Percentiles rank a stretch among this genome's conserved stretches.
Evolutionary conservation across 2,888 invertebrate species (phyloP).

Genomic region (Apodemia hepburni): DNA sequence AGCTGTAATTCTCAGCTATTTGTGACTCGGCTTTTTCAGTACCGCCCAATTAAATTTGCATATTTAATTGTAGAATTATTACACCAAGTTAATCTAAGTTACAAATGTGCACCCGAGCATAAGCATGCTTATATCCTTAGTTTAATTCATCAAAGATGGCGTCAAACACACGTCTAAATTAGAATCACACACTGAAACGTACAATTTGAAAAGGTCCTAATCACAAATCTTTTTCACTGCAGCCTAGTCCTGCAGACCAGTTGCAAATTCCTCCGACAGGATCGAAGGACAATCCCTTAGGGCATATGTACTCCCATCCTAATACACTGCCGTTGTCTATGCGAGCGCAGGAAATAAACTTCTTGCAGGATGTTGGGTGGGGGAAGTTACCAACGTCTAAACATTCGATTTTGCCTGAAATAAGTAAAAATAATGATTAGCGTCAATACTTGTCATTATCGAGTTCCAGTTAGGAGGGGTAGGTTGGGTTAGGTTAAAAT

Average conservation of each 20-base stretch:
- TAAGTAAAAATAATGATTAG: not conserved
- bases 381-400: conserved; percentile 95
- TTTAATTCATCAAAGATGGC: conserved; percentile 2
- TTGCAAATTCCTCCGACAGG: conserved; percentile 95
- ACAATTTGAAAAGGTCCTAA: conserved; percentile 9
- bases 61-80: not conserved
- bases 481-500: too few species aligned
- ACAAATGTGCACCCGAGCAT: too few species aligned
- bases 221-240: conserved; percentile 78
- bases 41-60: not conserved
- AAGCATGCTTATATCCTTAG: not conserved
- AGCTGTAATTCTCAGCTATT: not conserved
- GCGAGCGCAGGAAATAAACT: conserved; percentile 93
- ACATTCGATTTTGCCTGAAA: conserved; percentile 87
- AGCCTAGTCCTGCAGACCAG: conserved; percentile 91
- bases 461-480: too few species aligned
- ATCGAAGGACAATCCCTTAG: conserved; percentile 91
- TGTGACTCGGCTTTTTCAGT: not conserved
- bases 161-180: not conserved
- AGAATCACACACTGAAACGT: not conserved
- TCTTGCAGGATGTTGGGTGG: conserved; percentile 93
- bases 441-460: too few species aligned
- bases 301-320: conserved; percentile 95
- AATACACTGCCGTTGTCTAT: conserved; percentile 87
- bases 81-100: not conserved